A percentile compares a stretch with the other conserved stretches of the same genome.
Conservation (phyloP, 1,140 invertebrate species). For the Drosophila kikkawai region DNA sequence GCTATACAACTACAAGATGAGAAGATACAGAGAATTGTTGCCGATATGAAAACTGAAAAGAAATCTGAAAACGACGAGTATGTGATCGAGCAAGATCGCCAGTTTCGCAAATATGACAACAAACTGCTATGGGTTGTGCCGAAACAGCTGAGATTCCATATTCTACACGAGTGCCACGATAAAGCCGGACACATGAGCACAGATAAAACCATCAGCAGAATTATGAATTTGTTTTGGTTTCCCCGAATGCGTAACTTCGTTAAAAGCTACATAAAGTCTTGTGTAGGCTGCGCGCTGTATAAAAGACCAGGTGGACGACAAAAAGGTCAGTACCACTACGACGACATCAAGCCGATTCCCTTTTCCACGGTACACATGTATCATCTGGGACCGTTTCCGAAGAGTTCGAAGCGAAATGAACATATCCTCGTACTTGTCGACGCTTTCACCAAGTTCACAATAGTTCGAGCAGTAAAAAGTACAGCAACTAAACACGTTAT, state of each 20-base stretch:
- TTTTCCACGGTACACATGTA: not conserved
- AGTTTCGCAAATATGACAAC: not conserved
- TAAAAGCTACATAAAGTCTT: not conserved
- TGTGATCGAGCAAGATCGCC: not conserved
- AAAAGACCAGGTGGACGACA: not conserved
- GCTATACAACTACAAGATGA: not conserved
- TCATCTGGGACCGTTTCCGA: not conserved
- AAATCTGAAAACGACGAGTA: not conserved
- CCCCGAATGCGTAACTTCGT: not conserved
- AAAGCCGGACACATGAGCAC: conserved; percentile 4
- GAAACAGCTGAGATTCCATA: not conserved
- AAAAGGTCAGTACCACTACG: not conserved
- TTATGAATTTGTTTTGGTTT: not conserved
- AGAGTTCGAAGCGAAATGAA: too few relatives aligned
- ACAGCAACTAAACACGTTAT: not conserved
- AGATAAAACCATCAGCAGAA: not conserved
- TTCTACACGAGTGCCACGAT: not conserved
- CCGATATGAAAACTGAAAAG: not conserved
- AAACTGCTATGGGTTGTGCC: not conserved
- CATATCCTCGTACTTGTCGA: too few relatives aligned
- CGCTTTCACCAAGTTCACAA: not conserved
- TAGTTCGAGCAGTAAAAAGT: not conserved
- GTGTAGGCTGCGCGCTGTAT: not conserved
- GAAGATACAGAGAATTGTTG: not conserved
- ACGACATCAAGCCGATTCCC: not conserved